These are phyloP conservation scores for Actinernus sp. DNA, from an alignment of 92 coral and sea anemone genomes.

Conservation along the genomic window DNA sequence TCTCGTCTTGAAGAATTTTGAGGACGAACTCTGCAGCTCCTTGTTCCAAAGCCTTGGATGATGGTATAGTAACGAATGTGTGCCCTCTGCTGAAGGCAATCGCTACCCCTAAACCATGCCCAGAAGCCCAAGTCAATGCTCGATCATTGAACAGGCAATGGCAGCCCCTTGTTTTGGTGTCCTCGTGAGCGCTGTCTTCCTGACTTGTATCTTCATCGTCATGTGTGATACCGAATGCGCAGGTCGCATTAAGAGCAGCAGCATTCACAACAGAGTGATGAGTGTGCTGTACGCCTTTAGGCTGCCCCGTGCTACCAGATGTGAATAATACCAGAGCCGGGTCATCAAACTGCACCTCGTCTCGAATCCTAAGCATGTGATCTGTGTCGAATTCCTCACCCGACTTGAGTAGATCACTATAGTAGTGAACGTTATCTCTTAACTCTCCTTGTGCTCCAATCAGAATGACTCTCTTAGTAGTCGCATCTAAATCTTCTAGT, in stretches of 20 bases:
- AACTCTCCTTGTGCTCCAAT: too few species aligned
- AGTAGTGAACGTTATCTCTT: too few species aligned
- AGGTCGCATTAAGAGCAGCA: neutral
- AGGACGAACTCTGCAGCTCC: neutral
- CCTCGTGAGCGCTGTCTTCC: too few species aligned
- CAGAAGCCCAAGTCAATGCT: neutral
- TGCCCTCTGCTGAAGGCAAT: neutral
- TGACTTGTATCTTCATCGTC: too few species aligned
- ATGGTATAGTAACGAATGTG: neutral
- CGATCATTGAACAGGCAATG: constrained; percentile 4
- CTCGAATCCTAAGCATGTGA: neutral
- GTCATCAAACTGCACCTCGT: constrained; percentile 13
- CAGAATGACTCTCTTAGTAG: too few species aligned
- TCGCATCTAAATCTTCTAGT: too few species aligned
- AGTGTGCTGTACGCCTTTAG: constrained; percentile 23
- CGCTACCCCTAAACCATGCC: neutral
- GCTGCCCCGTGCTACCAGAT: constrained; percentile 35
- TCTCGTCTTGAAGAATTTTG: neutral
- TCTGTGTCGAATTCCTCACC: too few species aligned
- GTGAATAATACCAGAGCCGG: constrained; percentile 25
- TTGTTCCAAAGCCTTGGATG: neutral
- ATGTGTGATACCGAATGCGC: too few species aligned
- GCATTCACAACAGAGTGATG: constrained; percentile 4
- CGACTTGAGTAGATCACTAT: too few species aligned
- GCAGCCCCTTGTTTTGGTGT: too few species aligned